Evolutionary conservation across 2,113 vertebrate species (phyloP), one percentile per base, ranked within the genome.

Genomic region (Megaleporinus macrocephalus): DNA sequence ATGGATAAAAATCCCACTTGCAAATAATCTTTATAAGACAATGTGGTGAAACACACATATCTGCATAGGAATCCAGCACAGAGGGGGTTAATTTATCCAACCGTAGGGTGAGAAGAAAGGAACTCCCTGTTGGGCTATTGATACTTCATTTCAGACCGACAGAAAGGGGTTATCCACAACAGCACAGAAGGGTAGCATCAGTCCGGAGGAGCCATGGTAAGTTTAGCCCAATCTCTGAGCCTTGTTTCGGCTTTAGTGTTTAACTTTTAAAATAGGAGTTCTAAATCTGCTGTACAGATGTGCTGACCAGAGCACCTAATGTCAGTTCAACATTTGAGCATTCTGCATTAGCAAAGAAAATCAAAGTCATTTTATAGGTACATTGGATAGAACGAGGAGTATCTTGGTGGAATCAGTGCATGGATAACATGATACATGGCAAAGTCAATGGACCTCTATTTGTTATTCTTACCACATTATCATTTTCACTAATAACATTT

Each of bases 81-180:
- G 61, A 15, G 20, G 53, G 76, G 76, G 76, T 78, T 78, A 78
- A 78, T 78, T 4, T 30, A 29, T 44, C n/a, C 33, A 27, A 57
- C 53, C 24, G 24, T 65, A 16, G 44, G 41, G 24, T 63, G 59
- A 76, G 41, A 61, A 14, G 61, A 51, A 26, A 49, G 74, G 59
- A 76, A 76, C 57, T 44, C 61, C 75, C 75, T 65, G 33, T 51
- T 78, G 47, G 29, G 29, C 27, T 66, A 51, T 20, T 53, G 18
- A 71, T 65, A 55, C 30, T 55, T 55, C 16, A 66, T 81, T 73
- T 73, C 20, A 55, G 44, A n/a, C 61, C 30, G 20, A 14, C 27
- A 20, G 22, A 73, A 26, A 33, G 3, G 22, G 36, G 73, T 69
- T 59, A 49, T 20, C 33, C 61, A 36, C 13, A 33, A 27, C 26